Evolutionary conservation across 2,888 invertebrate species (phyloP), one percentile per base, ranked within the genome.

Genomic region (Marronus borbonicus): DNA sequence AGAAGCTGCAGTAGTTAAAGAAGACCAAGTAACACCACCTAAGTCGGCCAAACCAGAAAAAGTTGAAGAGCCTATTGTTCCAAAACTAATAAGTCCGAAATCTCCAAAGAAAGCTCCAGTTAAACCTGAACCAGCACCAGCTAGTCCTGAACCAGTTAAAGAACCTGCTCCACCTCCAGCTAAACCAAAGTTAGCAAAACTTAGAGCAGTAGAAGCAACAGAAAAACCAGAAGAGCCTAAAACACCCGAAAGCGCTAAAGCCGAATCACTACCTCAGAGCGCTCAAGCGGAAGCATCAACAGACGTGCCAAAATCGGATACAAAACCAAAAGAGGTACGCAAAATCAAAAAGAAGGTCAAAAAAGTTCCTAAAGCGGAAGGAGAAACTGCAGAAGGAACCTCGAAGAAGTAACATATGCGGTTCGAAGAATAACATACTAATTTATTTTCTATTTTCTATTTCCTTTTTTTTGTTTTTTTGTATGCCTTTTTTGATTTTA

Each of bases 291-390:
- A 68, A 68, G 24, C 49, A 49, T 49, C 68, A 14, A 49, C 77
- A 78, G 87, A 88, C 80, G 89, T 89, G 76, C 62, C 78, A 58
- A 78, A 78, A 70, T 55, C 72, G 12, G 78, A 68, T 64, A 52
- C 68, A 8, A 76, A 75, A 60, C 66, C 66, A 20, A 72, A 78
- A 75, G 75, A 65, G 44, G 58, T 55, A 50, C 31, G 44, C 28
- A 78, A 78, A 58, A 62, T 58, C 28, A 69, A 69, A 20, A 78
- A 76, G 49, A 78, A 78, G 20, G 76, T 76, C n/a, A 79, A 79
- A 50, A 79, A 79, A 60, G 74, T 76, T 28, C 66, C 66, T 20
- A 79, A 79, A 58, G 14, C 60, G 28, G 79, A 70, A 28, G 62
- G 44, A 24, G 72, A 75, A 65, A 50, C 85, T 76, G 81, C 85